Evolutionary conservation across 2,888 invertebrate genomes (phyloP), one percentile per base, ranked within the genome.

Genomic region (Synergus laeviventris): DNA sequence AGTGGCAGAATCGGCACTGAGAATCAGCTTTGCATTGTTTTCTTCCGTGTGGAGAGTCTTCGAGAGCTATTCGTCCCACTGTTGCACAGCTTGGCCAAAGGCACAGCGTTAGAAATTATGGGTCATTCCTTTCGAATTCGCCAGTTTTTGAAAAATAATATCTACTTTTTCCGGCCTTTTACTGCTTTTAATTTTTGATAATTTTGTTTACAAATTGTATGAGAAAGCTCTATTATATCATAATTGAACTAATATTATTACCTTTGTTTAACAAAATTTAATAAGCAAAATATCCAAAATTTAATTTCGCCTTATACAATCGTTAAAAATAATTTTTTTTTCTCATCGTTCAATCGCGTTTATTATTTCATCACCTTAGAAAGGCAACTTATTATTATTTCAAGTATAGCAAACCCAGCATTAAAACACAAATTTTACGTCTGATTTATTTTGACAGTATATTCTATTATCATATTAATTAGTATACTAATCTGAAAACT

Each of bases 1-100:
- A 5, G 31, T 31, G 75, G 79, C 75, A 74, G 66, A 61, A 45
- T 45, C 38, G 54, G 54, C n/a, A 70, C 74, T 24, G 73, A 73
- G 16, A 70, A 70, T 24, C 74, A 73, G 54, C 38, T 66, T 75
- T 31, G 76, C 77, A 79, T 79, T 82, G 77, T 81, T 77, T 74
- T 76, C 80, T 86, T 86, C 85, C 85, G 85, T 84, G 85, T 86
- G 84, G 85, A 84, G 78, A 59, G 31, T 85, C 85, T 85, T 79
- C 31, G 64, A 2, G 61, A 70, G 70, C 24, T 49, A 9, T 31
- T 49, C n/a, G 45, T 18, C n/a, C 16, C 4, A 31, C 42, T 9
- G 66, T 31, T n/a, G n/a, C n/a, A n/a, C n/a, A n/a, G n/a, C n/a
- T n/a, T n/a, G n/a, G n/a, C n/a, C n/a, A n/a, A n/a, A n/a, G n/a